Conservation (phyloP, 2,113 vertebrate species). For the Microtus montanus region DNA sequence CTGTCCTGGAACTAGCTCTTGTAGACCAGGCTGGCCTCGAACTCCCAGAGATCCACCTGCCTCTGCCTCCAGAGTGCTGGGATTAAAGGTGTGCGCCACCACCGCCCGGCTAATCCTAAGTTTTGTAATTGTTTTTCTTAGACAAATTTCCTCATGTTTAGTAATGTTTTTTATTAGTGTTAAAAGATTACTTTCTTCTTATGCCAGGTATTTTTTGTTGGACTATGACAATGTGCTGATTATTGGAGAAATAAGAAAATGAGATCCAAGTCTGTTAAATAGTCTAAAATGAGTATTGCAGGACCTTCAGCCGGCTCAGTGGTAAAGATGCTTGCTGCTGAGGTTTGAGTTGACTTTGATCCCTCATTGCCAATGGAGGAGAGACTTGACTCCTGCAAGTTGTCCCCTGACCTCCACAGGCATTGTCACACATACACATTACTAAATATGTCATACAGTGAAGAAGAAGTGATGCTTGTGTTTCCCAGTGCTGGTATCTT, state of each 20-base stretch:
- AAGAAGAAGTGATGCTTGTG: neutral
- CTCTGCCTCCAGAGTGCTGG: too few relatives aligned
- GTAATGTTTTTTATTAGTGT: neutral
- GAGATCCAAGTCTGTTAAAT: neutral
- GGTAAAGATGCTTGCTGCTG: neutral
- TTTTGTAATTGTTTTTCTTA: conserved; percentile 40
- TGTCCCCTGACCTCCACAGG: neutral
- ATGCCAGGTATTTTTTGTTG: conserved; percentile 8
- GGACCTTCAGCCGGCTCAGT: neutral
- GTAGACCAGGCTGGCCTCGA: too few relatives aligned
- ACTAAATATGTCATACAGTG: neutral
- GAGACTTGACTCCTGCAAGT: neutral
- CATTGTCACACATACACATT: too few relatives aligned
- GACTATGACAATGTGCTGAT: conserved; percentile 13
- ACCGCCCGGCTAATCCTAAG: neutral
- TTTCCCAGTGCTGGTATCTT: neutral
- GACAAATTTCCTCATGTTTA: neutral
- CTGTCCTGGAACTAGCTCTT: too few relatives aligned
- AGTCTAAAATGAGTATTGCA: conserved; percentile 1
- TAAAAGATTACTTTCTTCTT: neutral
- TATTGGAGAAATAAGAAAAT: neutral
- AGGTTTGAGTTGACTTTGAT: neutral
- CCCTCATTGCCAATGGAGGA: neutral
- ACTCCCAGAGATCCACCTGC: too few relatives aligned
- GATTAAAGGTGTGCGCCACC: too few relatives aligned